Percentiles rank a stretch among this genome's conserved stretches.
phyloP scores from a whole-genome alignment of 2,888 invertebrate genomes.

The Calliphora vomitoria region DNA sequence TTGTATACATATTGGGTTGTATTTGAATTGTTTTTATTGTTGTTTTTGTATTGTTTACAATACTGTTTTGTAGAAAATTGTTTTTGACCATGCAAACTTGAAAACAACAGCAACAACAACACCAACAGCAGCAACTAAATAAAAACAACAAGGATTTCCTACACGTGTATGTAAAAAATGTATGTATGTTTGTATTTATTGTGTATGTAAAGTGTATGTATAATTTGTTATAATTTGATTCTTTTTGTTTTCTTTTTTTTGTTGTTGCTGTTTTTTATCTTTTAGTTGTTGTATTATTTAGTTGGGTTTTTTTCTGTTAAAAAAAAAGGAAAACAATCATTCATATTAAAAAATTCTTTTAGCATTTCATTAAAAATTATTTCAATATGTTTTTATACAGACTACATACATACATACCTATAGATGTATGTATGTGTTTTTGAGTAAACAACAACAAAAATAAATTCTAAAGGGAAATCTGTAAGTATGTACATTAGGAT shows the following conservation, averaged over 20 bases:
- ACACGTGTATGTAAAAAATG: conserved; percentile 40
- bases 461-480: conserved; percentile 3
- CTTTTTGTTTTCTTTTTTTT: background rate
- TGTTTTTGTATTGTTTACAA: conserved; percentile 36
- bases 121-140: conserved; percentile 20
- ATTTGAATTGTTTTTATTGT: background rate
- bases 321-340: conserved; percentile 1
- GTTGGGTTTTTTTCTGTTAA: background rate
- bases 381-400: conserved; percentile 14
- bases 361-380: conserved; percentile 34
- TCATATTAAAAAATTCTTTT: conserved; percentile 26
- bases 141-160: conserved; percentile 51
- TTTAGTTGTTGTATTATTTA: background rate
- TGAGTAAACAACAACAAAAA: conserved; percentile 1
- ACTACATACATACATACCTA: too few species aligned
- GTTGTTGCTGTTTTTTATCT: background rate
- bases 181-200: background rate
- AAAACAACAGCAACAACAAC: conserved; percentile 32
- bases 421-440: background rate
- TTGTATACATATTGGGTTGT: background rate
- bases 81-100: conserved; percentile 63
- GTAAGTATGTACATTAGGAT: too few species aligned
- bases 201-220: conserved; percentile 25
- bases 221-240: conserved; percentile 41
- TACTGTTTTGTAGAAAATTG: conserved; percentile 57